phyloP scores from a whole-genome alignment of 2,888 invertebrate species.

The Nymphalis polychloros region DNA sequence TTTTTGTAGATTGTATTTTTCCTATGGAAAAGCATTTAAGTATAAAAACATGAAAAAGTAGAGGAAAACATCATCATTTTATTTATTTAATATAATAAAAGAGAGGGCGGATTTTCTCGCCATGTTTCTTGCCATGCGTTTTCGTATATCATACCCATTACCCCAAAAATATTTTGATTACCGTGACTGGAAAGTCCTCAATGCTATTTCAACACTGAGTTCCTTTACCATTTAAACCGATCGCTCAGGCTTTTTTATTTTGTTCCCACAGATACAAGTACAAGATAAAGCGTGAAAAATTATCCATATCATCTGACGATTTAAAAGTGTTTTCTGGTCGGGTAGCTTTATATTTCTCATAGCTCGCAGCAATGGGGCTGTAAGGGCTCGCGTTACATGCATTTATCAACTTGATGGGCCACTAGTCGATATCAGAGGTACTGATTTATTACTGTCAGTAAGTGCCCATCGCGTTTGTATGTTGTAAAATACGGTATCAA shows the following conservation, averaged over 20 bases:
- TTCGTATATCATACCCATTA: too few relatives aligned
- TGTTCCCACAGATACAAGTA: conserved; percentile 36
- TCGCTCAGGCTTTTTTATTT: conserved; percentile 15
- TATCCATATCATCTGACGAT: conserved; percentile 62
- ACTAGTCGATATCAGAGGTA: conserved; percentile 58
- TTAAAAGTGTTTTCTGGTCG: conserved; percentile 55
- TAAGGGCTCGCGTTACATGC: conserved; percentile 59
- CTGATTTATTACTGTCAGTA: conserved; percentile 70
- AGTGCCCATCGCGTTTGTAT: conserved; percentile 61
- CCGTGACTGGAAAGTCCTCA: too few relatives aligned
- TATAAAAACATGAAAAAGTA: too few relatives aligned
- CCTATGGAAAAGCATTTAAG: too few relatives aligned
- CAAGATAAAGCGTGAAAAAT: conserved; percentile 74
- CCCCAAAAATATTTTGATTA: too few relatives aligned
- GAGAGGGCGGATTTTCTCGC: too few relatives aligned
- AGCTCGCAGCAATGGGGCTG: conserved; percentile 47
- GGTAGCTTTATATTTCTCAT: conserved; percentile 42
- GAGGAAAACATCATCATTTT: too few relatives aligned
- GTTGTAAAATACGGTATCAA: conserved; percentile 48
- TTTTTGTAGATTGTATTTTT: too few relatives aligned
- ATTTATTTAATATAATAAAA: too few relatives aligned
- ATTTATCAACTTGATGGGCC: conserved; percentile 72
- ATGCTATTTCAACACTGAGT: background rate
- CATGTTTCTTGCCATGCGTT: too few relatives aligned
- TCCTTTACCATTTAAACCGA: background rate